phyloP scores from a whole-genome alignment of 2,113 vertebrate genomes.

The Gymnobelideus leadbeateri region DNA sequence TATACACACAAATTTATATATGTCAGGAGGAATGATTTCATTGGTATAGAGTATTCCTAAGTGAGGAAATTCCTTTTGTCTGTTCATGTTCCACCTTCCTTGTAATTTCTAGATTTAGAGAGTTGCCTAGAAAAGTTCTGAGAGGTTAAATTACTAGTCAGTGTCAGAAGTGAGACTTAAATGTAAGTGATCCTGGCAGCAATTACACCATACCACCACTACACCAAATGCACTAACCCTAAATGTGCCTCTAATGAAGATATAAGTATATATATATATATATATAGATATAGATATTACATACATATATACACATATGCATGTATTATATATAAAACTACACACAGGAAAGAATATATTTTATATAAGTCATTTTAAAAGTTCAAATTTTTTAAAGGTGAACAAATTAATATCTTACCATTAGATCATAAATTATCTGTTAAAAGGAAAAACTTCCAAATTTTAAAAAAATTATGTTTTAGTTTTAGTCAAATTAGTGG shows the following conservation, averaged over 20 bases:
- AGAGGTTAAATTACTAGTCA: not conserved
- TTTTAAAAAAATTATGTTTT: not conserved
- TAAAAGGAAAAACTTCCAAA: not conserved
- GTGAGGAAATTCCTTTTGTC: not conserved
- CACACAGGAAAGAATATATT: not conserved
- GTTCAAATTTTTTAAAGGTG: not conserved
- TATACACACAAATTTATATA: not conserved
- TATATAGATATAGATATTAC: not conserved
- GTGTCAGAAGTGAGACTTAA: not conserved
- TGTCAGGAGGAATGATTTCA: not conserved
- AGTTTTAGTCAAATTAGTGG: conserved; percentile 17
- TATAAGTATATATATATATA: not conserved
- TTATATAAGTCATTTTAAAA: not conserved
- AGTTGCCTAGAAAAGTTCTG: not conserved
- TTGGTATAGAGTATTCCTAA: not conserved
- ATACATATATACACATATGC: not conserved
- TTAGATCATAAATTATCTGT: not conserved
- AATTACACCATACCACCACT: not conserved
- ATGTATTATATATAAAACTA: not conserved
- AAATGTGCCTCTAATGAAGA: not conserved
- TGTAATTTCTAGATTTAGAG: not conserved
- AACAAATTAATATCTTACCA: not conserved
- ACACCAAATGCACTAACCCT: too few relatives aligned
- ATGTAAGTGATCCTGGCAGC: not conserved
- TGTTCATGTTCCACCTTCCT: not conserved